Conservation (phyloP, 2,888 invertebrate genomes). For the Xestoiulus laeticollis region DNA sequence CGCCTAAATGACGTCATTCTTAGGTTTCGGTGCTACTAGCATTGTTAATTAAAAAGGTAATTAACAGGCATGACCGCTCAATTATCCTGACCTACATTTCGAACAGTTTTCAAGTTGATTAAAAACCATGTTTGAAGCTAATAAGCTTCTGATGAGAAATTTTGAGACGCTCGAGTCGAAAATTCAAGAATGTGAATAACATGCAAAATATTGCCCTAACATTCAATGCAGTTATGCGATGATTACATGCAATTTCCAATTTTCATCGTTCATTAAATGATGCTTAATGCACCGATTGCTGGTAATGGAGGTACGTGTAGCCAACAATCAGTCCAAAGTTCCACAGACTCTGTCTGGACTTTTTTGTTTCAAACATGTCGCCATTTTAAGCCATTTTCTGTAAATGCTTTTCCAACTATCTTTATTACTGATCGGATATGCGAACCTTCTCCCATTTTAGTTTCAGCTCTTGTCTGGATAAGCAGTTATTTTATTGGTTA, state of each 20-base stretch:
- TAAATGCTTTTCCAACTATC: not conserved
- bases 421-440: not conserved
- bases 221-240: too few relatives aligned
- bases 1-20: not conserved
- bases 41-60: constrained; percentile 2
- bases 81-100: not conserved
- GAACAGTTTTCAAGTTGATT: not conserved
- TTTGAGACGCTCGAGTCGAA: too few relatives aligned
- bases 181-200: too few relatives aligned
- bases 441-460: not conserved
- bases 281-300: not conserved
- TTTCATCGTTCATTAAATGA: not conserved
- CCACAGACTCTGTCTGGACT: not conserved
- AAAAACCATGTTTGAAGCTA: too few relatives aligned
- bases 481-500: not conserved
- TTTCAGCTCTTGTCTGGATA: not conserved
- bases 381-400: not conserved
- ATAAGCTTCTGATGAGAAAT: too few relatives aligned
- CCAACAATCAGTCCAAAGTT: not conserved
- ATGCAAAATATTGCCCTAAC: too few relatives aligned
- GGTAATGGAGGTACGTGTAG: not conserved
- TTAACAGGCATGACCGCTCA: not conserved
- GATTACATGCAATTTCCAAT: not conserved
- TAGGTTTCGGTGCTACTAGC: not conserved
- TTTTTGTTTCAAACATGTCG: not conserved